Evolutionary conservation across 2,113 vertebrate genomes (phyloP).

Genomic region (Clarias macrocephalus): DNA sequence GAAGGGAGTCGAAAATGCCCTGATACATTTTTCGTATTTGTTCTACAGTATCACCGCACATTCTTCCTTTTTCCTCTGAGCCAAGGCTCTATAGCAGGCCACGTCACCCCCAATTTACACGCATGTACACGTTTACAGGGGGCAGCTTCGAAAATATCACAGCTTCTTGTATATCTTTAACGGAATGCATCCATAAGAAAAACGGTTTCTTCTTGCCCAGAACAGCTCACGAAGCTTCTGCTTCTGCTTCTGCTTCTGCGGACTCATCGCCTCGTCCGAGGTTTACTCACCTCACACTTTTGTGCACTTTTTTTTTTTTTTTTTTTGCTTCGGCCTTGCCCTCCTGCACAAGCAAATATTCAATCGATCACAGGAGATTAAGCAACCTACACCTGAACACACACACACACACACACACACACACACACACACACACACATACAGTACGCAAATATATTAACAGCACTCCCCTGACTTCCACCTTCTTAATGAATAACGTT

Average conservation of each 20-base stretch:
- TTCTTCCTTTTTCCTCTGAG: background rate
- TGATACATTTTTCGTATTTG: slow-evolving; percentile 3
- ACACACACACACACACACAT: slow-evolving; percentile 23
- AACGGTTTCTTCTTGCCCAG: background rate
- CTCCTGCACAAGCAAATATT: slow-evolving; percentile 25
- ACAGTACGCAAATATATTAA: background rate
- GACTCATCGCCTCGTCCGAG: background rate
- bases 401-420: background rate
- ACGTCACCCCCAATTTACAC: background rate
- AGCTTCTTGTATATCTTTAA: slow-evolving; percentile 6
- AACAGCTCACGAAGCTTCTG: background rate
- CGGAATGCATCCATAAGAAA: slow-evolving; percentile 7
- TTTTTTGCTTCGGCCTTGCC: slow-evolving; percentile 31
- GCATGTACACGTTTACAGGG: slow-evolving; percentile 15
- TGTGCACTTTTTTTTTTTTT: background rate
- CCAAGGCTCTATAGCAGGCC: background rate
- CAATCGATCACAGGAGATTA: slow-evolving; percentile 32
- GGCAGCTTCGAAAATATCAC: slow-evolving; percentile 27
- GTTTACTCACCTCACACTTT: background rate
- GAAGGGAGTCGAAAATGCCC: slow-evolving; percentile 20
- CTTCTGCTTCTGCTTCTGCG: background rate
- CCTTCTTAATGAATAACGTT: slow-evolving; percentile 25
- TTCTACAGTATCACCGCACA: background rate
- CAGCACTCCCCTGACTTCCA: slow-evolving; percentile 23
- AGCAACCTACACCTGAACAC: slow-evolving; percentile 37